Evolutionary conservation across 92 coral and sea anemone species (phyloP), one percentile per base, ranked within the genome.

Genomic region (Phenganax subtilis): DNA sequence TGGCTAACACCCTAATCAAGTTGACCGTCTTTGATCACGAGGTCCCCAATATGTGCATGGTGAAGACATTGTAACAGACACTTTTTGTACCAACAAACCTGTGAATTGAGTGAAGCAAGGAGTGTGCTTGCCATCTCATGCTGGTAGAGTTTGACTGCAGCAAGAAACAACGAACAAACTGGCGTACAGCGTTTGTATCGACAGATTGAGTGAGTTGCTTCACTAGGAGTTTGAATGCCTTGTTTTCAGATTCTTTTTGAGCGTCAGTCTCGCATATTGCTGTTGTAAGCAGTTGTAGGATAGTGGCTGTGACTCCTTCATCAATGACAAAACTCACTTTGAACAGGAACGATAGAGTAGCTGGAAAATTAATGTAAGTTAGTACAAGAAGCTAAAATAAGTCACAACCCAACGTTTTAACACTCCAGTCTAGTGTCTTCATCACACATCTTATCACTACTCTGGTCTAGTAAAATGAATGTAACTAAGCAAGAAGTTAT

Each of bases 61-160:
- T 37, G 47, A 37, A 37, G 47, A 37, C 47, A 5, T 37, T 37
- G 47, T 37, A 37, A 37, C 47, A 1, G 47, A 5, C 47, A 37
- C 5, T 37, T 37, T 37, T 37, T 37, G 47, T 8, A 11, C 27
- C 10, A 51, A 82, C 96, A 54, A 81, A 94, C 98, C 92, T 94
- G 87, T 94, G 96, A 17, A 94, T 86, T 81, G 89, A 92, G 89
- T 86, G 82, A 8, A 94, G 89, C 59, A 94, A 86, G 47, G 92
- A 93, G 68, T 94, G 98, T 9, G 97, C 97, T 83, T 94, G 98
- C 98, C 98, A 94, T 12, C 98, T 89, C 53, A 94, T 92, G 30
- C 97, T 97, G 11, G 98, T 92, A 4, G 98, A 90, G 84, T 94
- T 94, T 16, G 98, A 94, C 85, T 92, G 97, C 71, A 94, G 83